Evolutionary conservation across 1,140 invertebrate genomes (phyloP).

Genomic region (Hyphantria cunea): DNA sequence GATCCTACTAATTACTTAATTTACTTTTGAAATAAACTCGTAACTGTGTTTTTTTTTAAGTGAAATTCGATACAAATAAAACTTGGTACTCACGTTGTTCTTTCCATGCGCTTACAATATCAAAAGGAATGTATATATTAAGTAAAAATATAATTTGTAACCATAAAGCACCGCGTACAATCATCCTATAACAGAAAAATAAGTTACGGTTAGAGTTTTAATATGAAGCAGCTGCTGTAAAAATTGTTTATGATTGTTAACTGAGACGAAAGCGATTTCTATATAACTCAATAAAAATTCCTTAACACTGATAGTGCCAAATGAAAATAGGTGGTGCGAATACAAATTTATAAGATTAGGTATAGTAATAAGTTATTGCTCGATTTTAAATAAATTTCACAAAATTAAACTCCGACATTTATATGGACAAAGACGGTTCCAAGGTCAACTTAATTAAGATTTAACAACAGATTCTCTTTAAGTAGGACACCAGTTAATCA

Average conservation of each 20-base stretch:
- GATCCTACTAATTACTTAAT: no score
- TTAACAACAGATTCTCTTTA: not conserved
- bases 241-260: not conserved
- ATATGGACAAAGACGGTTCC: not conserved
- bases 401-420: no score
- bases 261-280: slow-evolving; percentile 4
- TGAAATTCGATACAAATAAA: not conserved
- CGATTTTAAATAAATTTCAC: no score
- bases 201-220: slow-evolving; percentile 21
- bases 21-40: no score
- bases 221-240: not conserved
- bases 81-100: slow-evolving; percentile 50
- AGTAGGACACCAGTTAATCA: not conserved
- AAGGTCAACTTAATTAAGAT: slow-evolving; percentile 10
- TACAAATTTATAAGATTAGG: not conserved
- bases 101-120: slow-evolving; percentile 43
- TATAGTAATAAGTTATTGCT: no score
- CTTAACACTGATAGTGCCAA: not conserved
- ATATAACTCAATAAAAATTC: slow-evolving; percentile 13
- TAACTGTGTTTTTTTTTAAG: no score
- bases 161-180: slow-evolving; percentile 31
- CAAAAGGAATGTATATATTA: slow-evolving; percentile 38
- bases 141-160: slow-evolving; percentile 42
- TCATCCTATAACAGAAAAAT: slow-evolving; percentile 42
- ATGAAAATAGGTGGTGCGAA: not conserved